Conservation (phyloP, 2,797 vertebrate species). For the Aplochiton taeniatus region DNA sequence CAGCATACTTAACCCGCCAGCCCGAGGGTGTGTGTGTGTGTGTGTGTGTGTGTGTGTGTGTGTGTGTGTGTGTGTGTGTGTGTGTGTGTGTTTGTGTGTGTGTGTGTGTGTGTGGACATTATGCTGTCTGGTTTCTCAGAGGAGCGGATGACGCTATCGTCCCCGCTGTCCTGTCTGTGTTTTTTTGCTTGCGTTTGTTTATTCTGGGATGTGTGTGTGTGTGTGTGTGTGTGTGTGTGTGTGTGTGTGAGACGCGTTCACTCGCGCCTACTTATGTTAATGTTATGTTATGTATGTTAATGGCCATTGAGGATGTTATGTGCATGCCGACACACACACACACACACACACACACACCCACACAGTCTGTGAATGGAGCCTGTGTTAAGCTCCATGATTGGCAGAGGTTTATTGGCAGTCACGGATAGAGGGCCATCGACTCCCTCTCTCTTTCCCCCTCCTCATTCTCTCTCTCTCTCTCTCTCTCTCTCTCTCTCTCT, state of each 20-base stretch:
- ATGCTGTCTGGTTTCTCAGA: too few species aligned
- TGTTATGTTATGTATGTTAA: too few species aligned
- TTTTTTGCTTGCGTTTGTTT: too few species aligned
- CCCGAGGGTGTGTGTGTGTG: not conserved
- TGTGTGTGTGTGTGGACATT: not conserved
- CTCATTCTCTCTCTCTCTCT: not conserved
- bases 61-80: not conserved
- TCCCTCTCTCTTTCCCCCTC: not conserved
- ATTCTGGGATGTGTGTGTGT: too few species aligned
- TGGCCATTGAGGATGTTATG: too few species aligned
- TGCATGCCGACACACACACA: not conserved
- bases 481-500: constrained; percentile 22
- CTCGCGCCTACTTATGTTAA: too few species aligned
- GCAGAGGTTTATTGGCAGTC: constrained; percentile 39
- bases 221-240: too few species aligned
- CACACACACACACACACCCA: not conserved
- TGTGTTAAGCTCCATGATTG: constrained; percentile 53
- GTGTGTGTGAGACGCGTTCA: too few species aligned
- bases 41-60: constrained; percentile 1
- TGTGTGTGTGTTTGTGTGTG: constrained; percentile 1
- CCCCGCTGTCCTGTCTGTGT: too few species aligned
- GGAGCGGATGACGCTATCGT: too few species aligned
- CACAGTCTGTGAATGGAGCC: constrained; percentile 18
- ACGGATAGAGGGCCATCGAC: constrained; percentile 32
- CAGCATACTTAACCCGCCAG: constrained; percentile 5